These are phyloP conservation scores for Hippoglossus hippoglossus DNA, from an alignment of 2,797 vertebrate species.

Conservation along the genomic window DNA sequence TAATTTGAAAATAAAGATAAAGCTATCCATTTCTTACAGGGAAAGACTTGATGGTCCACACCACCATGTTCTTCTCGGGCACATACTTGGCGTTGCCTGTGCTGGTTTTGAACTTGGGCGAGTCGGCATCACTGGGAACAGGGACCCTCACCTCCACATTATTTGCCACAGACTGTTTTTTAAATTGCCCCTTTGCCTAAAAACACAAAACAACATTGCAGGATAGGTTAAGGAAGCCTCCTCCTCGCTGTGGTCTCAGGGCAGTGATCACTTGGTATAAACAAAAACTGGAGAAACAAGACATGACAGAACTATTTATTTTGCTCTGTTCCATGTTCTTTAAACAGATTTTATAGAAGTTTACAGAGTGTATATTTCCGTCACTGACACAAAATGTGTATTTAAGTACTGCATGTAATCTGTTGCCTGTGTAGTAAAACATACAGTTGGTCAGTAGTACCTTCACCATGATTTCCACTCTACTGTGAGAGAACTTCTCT, in stretches of 20 bases:
- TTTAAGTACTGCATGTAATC: not conserved
- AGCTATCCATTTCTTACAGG: slow-evolving; percentile 83
- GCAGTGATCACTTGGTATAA: not conserved
- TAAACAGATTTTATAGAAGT: not conserved
- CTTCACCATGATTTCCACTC: slow-evolving; percentile 97
- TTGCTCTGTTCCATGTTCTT: not conserved
- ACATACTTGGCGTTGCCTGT: slow-evolving; percentile 91
- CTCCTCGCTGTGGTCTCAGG: not conserved
- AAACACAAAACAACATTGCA: slow-evolving; percentile 23
- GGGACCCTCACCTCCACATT: slow-evolving; percentile 93
- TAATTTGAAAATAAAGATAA: not conserved
- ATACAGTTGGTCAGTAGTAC: slow-evolving; percentile 59
- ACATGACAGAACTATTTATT: not conserved
- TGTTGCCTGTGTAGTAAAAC: not conserved
- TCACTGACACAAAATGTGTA: not conserved
- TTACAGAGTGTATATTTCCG: not conserved
- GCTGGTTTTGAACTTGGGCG: slow-evolving; percentile 95
- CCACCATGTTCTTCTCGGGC: slow-evolving; percentile 91
- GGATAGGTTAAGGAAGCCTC: not conserved
- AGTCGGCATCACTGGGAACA: slow-evolving; percentile 94
- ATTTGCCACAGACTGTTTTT: slow-evolving; percentile 97
- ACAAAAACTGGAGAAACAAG: not conserved
- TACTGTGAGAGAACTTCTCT: slow-evolving; percentile 95
- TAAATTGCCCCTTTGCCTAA: slow-evolving; percentile 96
- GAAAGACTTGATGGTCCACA: slow-evolving; percentile 97